These are phyloP conservation scores for Ptychobarbus kaznakovi DNA, from an alignment of 2,797 vertebrate species.

Conservation along the genomic window DNA sequence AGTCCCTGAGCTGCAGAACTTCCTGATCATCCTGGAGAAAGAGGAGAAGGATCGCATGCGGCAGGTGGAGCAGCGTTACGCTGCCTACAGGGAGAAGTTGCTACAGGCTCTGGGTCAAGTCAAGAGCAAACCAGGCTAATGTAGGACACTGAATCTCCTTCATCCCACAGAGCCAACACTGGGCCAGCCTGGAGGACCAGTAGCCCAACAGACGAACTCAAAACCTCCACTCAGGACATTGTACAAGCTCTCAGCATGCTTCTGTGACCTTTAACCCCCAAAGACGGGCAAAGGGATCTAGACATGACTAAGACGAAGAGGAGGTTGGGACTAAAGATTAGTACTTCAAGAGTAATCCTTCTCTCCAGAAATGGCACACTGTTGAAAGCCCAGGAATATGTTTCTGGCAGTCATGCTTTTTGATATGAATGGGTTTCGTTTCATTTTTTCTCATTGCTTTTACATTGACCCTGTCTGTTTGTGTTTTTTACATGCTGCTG, in stretches of 20 bases:
- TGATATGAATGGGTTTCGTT: constrained; percentile 15
- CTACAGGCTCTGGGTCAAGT: constrained; percentile 83
- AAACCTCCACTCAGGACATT: constrained; percentile 73
- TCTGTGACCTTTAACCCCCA: constrained; percentile 29
- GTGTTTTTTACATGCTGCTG: constrained; percentile 60
- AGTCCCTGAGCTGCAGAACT: constrained; percentile 96
- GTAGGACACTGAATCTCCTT: constrained; percentile 46
- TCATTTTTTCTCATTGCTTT: constrained; percentile 1
- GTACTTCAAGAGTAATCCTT: constrained; percentile 26
- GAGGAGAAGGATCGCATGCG: constrained; percentile 92
- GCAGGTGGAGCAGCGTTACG: constrained; percentile 86
- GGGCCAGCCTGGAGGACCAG: constrained; percentile 40
- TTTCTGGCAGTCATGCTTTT: constrained; percentile 53
- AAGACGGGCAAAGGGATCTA: constrained; percentile 46
- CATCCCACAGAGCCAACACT: constrained; percentile 43
- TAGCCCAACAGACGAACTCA: constrained; percentile 7
- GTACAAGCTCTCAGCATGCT: constrained; percentile 31
- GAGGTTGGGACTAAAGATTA: constrained; percentile 27
- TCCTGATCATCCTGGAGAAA: constrained; percentile 90
- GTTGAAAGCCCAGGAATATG: constrained; percentile 20
- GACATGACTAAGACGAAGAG: constrained; percentile 26
- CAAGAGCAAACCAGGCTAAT: constrained; percentile 83
- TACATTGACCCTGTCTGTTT: constrained; percentile 28
- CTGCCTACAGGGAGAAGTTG: constrained; percentile 85
- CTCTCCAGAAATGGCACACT: constrained; percentile 50